Evolutionary conservation across 1,140 invertebrate genomes (phyloP).

Genomic region (Trichogramma pretiosum): DNA sequence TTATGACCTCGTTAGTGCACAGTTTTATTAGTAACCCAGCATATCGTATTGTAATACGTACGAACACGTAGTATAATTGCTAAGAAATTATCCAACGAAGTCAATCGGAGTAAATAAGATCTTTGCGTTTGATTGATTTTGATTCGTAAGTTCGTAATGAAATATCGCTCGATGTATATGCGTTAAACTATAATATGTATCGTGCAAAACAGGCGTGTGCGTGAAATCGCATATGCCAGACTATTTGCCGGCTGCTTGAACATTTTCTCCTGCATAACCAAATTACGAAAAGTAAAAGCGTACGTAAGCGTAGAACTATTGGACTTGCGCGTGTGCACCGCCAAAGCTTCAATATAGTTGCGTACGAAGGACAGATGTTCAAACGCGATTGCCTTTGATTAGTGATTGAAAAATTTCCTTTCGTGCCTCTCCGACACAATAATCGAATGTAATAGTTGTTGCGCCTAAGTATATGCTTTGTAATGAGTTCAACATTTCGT

Average conservation of each 20-base stretch:
- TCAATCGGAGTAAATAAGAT: neutral
- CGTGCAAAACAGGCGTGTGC: too few species aligned
- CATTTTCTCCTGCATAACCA: conserved; percentile 18
- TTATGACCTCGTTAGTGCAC: too few species aligned
- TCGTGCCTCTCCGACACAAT: too few species aligned
- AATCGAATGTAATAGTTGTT: too few species aligned
- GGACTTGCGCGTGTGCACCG: too few species aligned
- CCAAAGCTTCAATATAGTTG: too few species aligned
- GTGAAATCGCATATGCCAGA: conserved; percentile 16
- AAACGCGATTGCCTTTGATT: conserved; percentile 15
- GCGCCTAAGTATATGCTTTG: too few species aligned
- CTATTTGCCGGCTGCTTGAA: conserved; percentile 19
- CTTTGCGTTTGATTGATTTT: too few species aligned
- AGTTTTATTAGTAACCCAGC: neutral
- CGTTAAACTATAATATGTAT: too few species aligned
- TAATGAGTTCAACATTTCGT: too few species aligned
- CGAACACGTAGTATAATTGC: neutral
- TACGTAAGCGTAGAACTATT: too few species aligned
- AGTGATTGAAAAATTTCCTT: conserved; percentile 12
- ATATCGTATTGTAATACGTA: conserved; percentile 7
- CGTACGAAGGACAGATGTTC: conserved; percentile 20
- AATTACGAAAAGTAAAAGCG: too few species aligned
- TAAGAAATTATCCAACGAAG: neutral
- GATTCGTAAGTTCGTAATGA: conserved; percentile 2
- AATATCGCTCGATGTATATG: neutral